These are phyloP conservation scores for Ceratotherium simum DNA, from an alignment of 2,113 vertebrate species.

Conservation along the genomic window DNA sequence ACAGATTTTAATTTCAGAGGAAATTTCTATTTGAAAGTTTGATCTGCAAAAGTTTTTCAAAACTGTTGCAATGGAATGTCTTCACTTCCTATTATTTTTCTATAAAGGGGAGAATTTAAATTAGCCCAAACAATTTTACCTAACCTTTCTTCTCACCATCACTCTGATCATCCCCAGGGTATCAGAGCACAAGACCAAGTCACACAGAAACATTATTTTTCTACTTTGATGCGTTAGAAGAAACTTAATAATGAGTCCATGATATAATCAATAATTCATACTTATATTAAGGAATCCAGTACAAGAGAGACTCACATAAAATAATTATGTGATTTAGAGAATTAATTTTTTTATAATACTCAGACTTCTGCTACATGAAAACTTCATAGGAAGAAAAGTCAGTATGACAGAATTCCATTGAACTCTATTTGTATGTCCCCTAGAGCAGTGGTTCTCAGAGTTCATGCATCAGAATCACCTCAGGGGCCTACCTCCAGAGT, in stretches of 20 bases:
- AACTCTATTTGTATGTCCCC: neutral
- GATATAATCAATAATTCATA: constrained; percentile 44
- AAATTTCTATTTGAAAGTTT: constrained; percentile 32
- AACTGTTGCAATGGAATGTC: neutral
- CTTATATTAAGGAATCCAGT: constrained; percentile 34
- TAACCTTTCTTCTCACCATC: neutral
- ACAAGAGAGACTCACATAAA: constrained; percentile 50
- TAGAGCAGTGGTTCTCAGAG: neutral
- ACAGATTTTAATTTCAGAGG: neutral
- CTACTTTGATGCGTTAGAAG: neutral
- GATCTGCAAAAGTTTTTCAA: neutral
- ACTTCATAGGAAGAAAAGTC: constrained; percentile 7
- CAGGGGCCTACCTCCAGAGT: neutral
- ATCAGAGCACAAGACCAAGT: constrained; percentile 25
- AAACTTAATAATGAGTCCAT: constrained; percentile 44
- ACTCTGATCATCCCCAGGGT: neutral
- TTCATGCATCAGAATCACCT: neutral
- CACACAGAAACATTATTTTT: constrained; percentile 14
- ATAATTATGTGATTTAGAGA: constrained; percentile 36
- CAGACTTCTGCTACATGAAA: constrained; percentile 20
- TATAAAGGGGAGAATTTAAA: neutral
- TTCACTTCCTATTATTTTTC: constrained; percentile 13
- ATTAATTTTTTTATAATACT: constrained; percentile 12
- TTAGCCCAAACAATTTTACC: neutral
- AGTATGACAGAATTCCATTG: neutral